Evolutionary conservation across 2,888 invertebrate genomes (phyloP).

Genomic region (Minunthozetes semirufus): DNA sequence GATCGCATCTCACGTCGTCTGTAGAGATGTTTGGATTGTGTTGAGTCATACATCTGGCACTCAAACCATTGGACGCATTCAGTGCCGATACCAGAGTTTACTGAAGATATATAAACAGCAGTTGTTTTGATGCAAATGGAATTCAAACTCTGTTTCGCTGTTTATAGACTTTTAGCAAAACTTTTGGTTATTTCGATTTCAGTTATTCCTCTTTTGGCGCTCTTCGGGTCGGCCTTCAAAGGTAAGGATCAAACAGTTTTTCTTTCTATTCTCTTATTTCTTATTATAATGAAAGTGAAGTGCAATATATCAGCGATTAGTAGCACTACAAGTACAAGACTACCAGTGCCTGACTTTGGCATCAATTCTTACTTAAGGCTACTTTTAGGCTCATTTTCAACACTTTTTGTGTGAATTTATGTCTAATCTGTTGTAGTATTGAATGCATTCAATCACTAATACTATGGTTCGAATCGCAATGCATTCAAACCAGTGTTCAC

Average conservation of each 20-base stretch:
- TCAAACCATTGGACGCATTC: not conserved
- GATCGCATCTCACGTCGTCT: not conserved
- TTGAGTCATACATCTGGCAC: constrained; percentile 14
- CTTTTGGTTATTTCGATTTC: not conserved
- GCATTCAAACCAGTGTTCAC: not conserved
- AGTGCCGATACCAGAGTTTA: not conserved
- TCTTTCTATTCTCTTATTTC: not conserved
- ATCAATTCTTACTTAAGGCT: not conserved
- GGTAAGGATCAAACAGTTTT: not conserved
- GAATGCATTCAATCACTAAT: not conserved
- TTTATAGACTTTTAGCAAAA: constrained; percentile 10
- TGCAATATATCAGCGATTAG: constrained; percentile 8
- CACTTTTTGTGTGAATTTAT: not conserved
- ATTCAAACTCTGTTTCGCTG: not conserved
- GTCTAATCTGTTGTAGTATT: not conserved
- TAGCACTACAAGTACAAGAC: too few species aligned
- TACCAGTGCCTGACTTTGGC: not conserved
- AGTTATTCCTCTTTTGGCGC: not conserved
- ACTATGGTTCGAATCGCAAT: not conserved
- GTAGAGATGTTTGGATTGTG: not conserved
- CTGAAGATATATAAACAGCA: not conserved
- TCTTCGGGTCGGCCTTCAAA: not conserved
- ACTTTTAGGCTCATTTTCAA: not conserved
- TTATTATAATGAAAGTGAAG: not conserved
- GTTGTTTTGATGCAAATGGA: not conserved